These are phyloP conservation scores for Bos indicus DNA, from an alignment of 2,113 vertebrate genomes.

Conservation along the genomic window DNA sequence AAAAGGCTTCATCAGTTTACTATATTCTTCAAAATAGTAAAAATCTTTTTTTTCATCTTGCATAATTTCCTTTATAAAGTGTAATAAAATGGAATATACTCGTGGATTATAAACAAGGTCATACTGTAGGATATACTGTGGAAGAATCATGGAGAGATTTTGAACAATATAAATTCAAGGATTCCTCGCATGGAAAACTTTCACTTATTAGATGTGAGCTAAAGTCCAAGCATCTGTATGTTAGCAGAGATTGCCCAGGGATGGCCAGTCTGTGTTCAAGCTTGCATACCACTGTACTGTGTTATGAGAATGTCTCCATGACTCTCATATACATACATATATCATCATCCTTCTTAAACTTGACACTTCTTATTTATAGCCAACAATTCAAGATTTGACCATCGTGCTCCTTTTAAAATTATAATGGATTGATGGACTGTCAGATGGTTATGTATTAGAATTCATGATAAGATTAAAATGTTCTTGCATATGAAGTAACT, in stretches of 20 bases:
- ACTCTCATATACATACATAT: not conserved
- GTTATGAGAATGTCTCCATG: not conserved
- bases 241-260: not conserved
- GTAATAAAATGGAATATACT: not conserved
- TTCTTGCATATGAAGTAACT: not conserved
- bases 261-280: not conserved
- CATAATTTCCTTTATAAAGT: not conserved
- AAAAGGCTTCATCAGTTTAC: not conserved
- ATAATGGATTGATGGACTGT: not conserved
- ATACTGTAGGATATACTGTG: not conserved
- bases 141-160: not conserved
- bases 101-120: not conserved
- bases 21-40: not conserved
- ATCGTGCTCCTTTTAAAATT: not conserved
- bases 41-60: slow-evolving; percentile 24
- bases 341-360: not conserved
- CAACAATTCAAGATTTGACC: not conserved
- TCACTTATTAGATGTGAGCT: not conserved
- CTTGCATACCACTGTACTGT: not conserved
- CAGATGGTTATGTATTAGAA: slow-evolving; percentile 14
- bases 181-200: not conserved
- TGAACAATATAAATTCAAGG: not conserved
- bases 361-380: not conserved
- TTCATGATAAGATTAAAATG: not conserved
- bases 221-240: not conserved